Conservation (phyloP, 1,140 invertebrate species). For the Saxidomus purpurata region DNA sequence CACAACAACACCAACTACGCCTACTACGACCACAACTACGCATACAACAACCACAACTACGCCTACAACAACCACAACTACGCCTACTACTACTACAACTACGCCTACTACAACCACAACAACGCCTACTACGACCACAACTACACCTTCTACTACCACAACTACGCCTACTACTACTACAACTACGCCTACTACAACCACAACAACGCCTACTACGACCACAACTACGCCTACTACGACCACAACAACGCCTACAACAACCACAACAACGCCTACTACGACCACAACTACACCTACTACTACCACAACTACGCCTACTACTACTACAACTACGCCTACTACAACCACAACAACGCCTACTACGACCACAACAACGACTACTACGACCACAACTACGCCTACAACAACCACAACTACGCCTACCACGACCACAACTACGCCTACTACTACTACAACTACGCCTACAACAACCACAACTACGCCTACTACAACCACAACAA, state of each 20-base stretch:
- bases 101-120: not conserved
- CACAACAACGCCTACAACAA: not conserved
- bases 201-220: not conserved
- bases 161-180: not conserved
- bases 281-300: not conserved
- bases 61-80: not conserved
- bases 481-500: not conserved
- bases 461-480: constrained; percentile 5
- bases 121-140: not conserved
- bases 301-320: not conserved
- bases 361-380: not conserved
- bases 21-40: not conserved
- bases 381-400: not conserved
- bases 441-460: not conserved
- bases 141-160: not conserved
- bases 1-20: not conserved
- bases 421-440: not conserved
- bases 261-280: not conserved
- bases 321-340: not conserved
- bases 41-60: not conserved
- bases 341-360: not conserved
- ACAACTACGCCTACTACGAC: not conserved
- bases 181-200: not conserved
- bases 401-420: not conserved
- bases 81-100: too few species aligned